These are phyloP conservation scores for Loriculus beryllinus DNA, from an alignment of 2,797 vertebrate species.

Conservation along the genomic window DNA sequence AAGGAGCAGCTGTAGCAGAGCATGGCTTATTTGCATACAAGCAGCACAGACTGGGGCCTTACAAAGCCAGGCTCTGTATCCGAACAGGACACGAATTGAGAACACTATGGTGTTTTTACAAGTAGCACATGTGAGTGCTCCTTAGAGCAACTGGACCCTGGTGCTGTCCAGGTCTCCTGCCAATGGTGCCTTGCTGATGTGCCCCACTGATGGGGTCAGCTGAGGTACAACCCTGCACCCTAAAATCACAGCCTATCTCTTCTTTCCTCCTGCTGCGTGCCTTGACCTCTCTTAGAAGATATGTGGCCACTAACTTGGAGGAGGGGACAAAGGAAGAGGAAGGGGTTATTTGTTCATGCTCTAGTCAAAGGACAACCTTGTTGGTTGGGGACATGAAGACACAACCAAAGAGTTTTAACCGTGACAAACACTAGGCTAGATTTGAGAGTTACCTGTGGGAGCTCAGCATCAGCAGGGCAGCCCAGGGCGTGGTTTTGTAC, in stretches of 20 bases:
- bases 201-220: not conserved
- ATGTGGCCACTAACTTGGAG: not conserved
- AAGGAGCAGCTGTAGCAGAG: not conserved
- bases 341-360: not conserved
- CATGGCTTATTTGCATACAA: not conserved
- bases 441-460: not conserved
- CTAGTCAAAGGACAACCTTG: not conserved
- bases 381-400: not conserved
- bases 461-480: not conserved
- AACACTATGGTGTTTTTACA: accelerated
- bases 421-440: not conserved
- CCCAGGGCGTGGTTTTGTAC: not conserved
- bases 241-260: not conserved
- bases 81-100: not conserved
- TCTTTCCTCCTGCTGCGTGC: not conserved
- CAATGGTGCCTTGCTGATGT: slow-evolving; percentile 55
- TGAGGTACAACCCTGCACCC: not conserved
- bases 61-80: not conserved
- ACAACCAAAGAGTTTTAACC: not conserved
- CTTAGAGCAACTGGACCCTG: not conserved
- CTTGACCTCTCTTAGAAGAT: slow-evolving; percentile 2
- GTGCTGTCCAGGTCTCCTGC: not conserved
- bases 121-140: not conserved
- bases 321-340: not conserved
- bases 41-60: not conserved